These are phyloP conservation scores for Nymphalis urticae DNA, from an alignment of 2,888 invertebrate species.

Conservation along the genomic window DNA sequence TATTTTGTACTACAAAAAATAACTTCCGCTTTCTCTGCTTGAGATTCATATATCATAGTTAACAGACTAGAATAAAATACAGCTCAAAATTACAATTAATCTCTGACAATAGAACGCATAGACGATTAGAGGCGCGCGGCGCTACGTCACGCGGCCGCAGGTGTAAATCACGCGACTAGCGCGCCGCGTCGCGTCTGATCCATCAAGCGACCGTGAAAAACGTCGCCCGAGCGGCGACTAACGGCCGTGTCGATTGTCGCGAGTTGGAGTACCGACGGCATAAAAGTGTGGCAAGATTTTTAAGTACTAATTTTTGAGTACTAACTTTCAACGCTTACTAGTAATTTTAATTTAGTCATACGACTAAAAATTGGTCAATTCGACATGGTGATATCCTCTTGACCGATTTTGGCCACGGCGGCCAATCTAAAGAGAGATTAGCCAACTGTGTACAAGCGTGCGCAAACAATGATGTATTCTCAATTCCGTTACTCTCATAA, in stretches of 20 bases:
- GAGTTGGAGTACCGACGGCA: conserved; percentile 38
- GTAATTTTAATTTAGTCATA: too few species aligned
- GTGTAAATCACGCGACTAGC: conserved; percentile 42
- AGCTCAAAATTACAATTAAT: conserved; percentile 2
- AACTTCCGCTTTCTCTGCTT: background rate
- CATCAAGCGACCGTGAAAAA: conserved; percentile 48
- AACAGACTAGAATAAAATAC: background rate
- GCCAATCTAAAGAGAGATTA: too few species aligned
- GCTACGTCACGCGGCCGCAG: conserved; percentile 37
- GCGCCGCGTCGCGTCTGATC: conserved; percentile 42
- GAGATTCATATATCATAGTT: too few species aligned
- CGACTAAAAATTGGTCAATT: too few species aligned
- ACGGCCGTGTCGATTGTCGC: conserved; percentile 46
- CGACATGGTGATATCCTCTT: too few species aligned
- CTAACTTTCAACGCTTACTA: too few species aligned
- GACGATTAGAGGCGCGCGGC: conserved; percentile 19
- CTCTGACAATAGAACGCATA: conserved; percentile 6
- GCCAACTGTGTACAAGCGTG: too few species aligned
- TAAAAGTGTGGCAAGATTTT: conserved; percentile 15
- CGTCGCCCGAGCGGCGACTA: conserved; percentile 43
- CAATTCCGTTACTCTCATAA: too few species aligned
- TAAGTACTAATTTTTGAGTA: too few species aligned
- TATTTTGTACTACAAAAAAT: background rate
- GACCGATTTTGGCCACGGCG: too few species aligned
- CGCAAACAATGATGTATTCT: too few species aligned